Base-by-base conservation (phyloP, 2,113 vertebrate genomes). In the Beaufortia kweichowensis region DNA sequence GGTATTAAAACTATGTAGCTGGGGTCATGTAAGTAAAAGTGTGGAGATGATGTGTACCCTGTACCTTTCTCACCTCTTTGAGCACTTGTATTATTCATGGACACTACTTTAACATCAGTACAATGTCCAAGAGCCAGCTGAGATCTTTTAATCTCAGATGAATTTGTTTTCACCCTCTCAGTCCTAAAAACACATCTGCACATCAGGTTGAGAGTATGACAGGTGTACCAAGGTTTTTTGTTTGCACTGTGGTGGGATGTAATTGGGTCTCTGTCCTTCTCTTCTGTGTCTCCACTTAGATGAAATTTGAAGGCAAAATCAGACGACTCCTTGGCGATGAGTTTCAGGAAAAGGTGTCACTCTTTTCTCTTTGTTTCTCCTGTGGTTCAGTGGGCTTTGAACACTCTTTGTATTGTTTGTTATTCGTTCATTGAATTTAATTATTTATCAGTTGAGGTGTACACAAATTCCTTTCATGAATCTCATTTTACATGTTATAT, bases 291-390 rank as follows among this genome's bases (percentile, higher is more conserved):
- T 85, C 10, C 82, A 75, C 85, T 90, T 78, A 93, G 92, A 93
- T 93, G 87, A 92, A 92, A 86, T 90, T 93, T 90, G 91, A 93
- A 81, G 91, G 91, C 79, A 93, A 93, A 91, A 88, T 93, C 91
- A 90, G 88, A 86, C 90, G 81, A 75, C 90, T 93, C 70, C 90
- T 94, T 78, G 92, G 93, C 86, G 90, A 94, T 92, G 92, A 94
- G 72, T 94, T 94, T 92, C 92, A 92, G 90, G 91, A 93, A 85
- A 93, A 94, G 93, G 92, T 94, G 87, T 87, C 83, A 84, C 78
- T 69, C 21, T 79, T 65, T 63, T 46, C 75, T 33, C 35, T 24
- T 24, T 53, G 50, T 26, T 60, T 61, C 19, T 10, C 15, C 4
- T 23, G 5, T 48, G 69, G 71, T 75, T n/a, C 50, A 65, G 35